phyloP scores from a whole-genome alignment of 2,797 vertebrate genomes.

The Acanthurus leucopareius region DNA sequence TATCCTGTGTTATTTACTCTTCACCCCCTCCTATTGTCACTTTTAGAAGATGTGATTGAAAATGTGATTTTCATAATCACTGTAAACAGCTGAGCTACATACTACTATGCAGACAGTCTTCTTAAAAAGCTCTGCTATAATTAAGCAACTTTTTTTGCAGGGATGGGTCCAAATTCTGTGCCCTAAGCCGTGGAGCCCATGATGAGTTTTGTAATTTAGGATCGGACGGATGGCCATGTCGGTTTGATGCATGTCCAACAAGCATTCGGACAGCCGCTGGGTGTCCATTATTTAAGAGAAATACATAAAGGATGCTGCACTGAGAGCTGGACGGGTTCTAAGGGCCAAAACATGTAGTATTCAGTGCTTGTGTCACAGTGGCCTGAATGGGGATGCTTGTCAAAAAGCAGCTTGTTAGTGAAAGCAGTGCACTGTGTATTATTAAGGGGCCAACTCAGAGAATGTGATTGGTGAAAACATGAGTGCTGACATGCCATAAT shows the following conservation, averaged over 20 bases:
- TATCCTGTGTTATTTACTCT: background rate
- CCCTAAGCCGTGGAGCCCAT: slow-evolving; percentile 8
- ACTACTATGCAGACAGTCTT: slow-evolving; percentile 24
- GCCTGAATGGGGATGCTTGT: background rate
- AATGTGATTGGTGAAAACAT: slow-evolving; percentile 6
- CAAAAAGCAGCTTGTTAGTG: slow-evolving; percentile 18
- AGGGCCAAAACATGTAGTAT: background rate
- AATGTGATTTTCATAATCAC: slow-evolving; percentile 2
- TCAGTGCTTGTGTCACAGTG: slow-evolving; percentile 3
- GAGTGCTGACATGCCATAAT: slow-evolving; percentile 7
- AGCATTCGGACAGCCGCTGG: slow-evolving; percentile 17
- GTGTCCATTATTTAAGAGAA: slow-evolving; percentile 35
- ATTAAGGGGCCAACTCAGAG: slow-evolving; percentile 12
- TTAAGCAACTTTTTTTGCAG: slow-evolving; percentile 42
- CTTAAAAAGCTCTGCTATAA: slow-evolving; percentile 46
- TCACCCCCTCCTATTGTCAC: background rate
- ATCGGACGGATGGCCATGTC: slow-evolving; percentile 28
- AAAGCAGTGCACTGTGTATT: background rate
- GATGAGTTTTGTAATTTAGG: slow-evolving; percentile 44
- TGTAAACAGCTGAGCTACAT: slow-evolving; percentile 35
- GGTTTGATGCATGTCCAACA: slow-evolving; percentile 42
- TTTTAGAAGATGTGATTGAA: slow-evolving; percentile 24
- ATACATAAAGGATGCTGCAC: slow-evolving; percentile 4
- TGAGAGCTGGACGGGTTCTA: slow-evolving; percentile 9
- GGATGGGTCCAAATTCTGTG: slow-evolving; percentile 13